Percentiles rank a stretch among this genome's conserved stretches.
Evolutionary conservation across 1,140 invertebrate species (phyloP).

Genomic region (Apolygus lucorum): DNA sequence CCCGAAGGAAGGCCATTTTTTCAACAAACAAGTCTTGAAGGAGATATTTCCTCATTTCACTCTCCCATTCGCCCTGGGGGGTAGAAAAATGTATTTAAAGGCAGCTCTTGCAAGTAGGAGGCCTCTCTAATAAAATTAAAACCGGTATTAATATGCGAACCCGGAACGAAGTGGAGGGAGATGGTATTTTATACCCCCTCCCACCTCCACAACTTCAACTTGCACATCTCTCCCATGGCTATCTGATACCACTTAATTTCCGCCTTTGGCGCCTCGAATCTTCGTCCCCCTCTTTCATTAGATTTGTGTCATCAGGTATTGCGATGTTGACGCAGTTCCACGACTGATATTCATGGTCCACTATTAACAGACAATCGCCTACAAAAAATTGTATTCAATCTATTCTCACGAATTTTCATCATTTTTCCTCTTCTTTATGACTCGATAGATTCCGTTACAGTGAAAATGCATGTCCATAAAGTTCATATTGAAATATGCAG

Average conservation of each 20-base stretch:
- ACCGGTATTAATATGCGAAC: conserved; percentile 23
- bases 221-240: neutral
- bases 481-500: no score
- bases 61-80: conserved; percentile 1
- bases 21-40: conserved; percentile 28
- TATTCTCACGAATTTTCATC: no score
- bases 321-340: no score
- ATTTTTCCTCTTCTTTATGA: no score
- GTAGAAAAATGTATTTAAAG: conserved; percentile 27
- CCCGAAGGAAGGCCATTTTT: conserved; percentile 23
- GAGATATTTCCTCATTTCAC: conserved; percentile 29
- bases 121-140: conserved; percentile 27
- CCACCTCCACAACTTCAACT: neutral
- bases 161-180: neutral
- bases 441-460: no score
- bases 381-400: no score
- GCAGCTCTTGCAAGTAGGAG: conserved; percentile 15
- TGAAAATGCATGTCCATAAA: no score
- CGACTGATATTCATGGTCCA: no score
- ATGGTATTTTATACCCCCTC: conserved; percentile 17
- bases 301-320: no score
- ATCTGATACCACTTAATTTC: conserved; percentile 26
- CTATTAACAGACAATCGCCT: no score
- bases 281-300: conserved; percentile 1
- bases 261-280: conserved; percentile 1